Base-by-base conservation (phyloP, 2,797 vertebrate species). In the Anabacerthia variegaticeps region DNA sequence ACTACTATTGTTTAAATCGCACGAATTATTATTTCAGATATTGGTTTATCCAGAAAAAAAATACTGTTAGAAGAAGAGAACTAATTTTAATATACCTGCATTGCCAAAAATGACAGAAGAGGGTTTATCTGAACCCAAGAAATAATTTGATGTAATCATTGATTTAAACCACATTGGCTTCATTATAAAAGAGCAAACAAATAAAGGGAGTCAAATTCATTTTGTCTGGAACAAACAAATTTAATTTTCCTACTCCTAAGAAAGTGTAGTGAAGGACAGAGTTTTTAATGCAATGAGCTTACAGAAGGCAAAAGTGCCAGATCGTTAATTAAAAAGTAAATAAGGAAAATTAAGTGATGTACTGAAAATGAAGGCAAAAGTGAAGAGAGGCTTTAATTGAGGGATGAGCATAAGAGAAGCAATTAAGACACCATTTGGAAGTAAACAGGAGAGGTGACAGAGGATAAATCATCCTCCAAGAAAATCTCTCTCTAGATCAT, bases 381-480 rank as follows among this genome's bases (percentile, higher is more conserved):
- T 52, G 68, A 91, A 92, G 55, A 79, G 43, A 91, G 51, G 51
- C 52, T 85, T 95, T 93, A 89, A 92, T 28, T 91, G 92, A 93
- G 68, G 68, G 17, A 76, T 61, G 93, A 95, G 51, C 61, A 73
- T 46, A 34, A 92, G 80, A 89, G 90, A 91, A 87, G 56, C 77
- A 88, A 95, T 96, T 95, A 95, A 96, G 62, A 71, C 43, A 68
- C 80, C 72, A 86, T 94, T 93, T 92, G 66, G 84, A 89, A 94
- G 68, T 49, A 90, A 91, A 88, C 34, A 91, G 20, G 4, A 94
- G 61, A 85, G 26, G 28, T 54, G 68, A 63, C 52, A 81, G 77
- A 95, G 32, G 37, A 84, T 88, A 94, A 93, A 91, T 90, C 67
- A 95, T 84, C 36, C 71, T 77, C 59, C 54, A 81, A 61, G 44